Percentiles rank a stretch among this genome's conserved stretches.
Conservation (phyloP, 1,140 invertebrate species). For the Latrodectus geometricus region DNA sequence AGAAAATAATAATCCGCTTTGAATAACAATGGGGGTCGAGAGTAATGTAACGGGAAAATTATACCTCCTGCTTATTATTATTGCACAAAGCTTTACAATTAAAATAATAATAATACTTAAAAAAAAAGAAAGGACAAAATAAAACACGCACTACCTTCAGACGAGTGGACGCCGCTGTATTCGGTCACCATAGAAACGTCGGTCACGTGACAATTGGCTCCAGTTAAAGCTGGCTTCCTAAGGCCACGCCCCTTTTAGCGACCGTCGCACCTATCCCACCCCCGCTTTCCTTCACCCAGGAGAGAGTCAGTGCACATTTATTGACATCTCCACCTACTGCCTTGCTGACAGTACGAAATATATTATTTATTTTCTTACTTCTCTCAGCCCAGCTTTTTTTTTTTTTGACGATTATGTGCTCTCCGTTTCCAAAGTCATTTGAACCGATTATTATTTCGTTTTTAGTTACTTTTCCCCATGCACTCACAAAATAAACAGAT, state of each 20-base stretch:
- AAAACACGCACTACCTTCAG: slow-evolving; percentile 33
- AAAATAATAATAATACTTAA: slow-evolving; percentile 29
- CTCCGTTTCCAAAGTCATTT: not conserved
- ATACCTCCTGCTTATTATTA: slow-evolving; percentile 56
- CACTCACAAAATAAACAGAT: not conserved
- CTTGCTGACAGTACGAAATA: not conserved
- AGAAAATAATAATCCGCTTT: slow-evolving; percentile 32
- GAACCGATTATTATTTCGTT: not conserved
- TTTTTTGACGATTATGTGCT: not conserved
- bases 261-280: slow-evolving; percentile 5
- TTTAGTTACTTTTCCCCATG: not conserved
- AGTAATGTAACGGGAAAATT: slow-evolving; percentile 48
- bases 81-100: slow-evolving; percentile 44
- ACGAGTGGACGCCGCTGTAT: slow-evolving; percentile 49
- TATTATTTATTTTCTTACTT: not conserved
- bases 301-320: slow-evolving; percentile 47
- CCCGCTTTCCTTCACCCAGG: slow-evolving; percentile 1
- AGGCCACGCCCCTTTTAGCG: slow-evolving; percentile 53
- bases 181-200: slow-evolving; percentile 39
- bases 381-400: not conserved
- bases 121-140: not conserved
- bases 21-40: slow-evolving; percentile 49
- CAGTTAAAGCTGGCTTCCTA: slow-evolving; percentile 40
- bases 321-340: slow-evolving; percentile 24
- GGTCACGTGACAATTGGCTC: slow-evolving; percentile 56